A percentile compares a stretch with the other conserved stretches of the same genome.
Conservation (phyloP, 2,888 invertebrate genomes). For the Leptinotarsa juncta region DNA sequence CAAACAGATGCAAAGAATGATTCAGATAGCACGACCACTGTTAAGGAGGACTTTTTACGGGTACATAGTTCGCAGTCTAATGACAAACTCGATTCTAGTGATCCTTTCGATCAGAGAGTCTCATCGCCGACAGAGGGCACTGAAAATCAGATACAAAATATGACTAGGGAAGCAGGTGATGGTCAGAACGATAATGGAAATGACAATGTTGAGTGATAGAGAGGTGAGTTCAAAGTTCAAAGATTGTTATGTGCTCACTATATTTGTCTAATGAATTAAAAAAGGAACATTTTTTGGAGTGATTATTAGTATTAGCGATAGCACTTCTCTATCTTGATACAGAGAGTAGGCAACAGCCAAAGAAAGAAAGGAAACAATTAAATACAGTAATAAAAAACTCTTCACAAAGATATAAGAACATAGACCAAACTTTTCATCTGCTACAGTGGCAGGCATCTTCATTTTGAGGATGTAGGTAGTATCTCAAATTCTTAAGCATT, state of each 20-base stretch:
- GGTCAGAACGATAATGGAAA: slow-evolving; percentile 62
- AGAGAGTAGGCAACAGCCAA: no score
- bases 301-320: no score
- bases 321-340: no score
- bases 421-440: no score
- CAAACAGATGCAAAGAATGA: slow-evolving; percentile 42
- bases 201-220: slow-evolving; percentile 57
- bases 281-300: no score
- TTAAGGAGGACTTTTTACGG: slow-evolving; percentile 59
- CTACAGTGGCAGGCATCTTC: no score
- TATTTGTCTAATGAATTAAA: no score
- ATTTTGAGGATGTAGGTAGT: no score
- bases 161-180: slow-evolving; percentile 70
- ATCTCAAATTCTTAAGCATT: no score
- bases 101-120: slow-evolving; percentile 53
- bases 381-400: no score
- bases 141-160: slow-evolving; percentile 63
- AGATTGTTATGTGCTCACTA: neutral
- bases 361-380: no score
- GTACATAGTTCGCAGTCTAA: slow-evolving; percentile 57
- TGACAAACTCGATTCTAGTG: slow-evolving; percentile 54
- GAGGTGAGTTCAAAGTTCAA: slow-evolving; percentile 25
- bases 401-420: no score
- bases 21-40: slow-evolving; percentile 36
- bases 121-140: slow-evolving; percentile 50